Conservation (phyloP, 2,797 vertebrate genomes). For the Coccyzus lansbergi region DNA sequence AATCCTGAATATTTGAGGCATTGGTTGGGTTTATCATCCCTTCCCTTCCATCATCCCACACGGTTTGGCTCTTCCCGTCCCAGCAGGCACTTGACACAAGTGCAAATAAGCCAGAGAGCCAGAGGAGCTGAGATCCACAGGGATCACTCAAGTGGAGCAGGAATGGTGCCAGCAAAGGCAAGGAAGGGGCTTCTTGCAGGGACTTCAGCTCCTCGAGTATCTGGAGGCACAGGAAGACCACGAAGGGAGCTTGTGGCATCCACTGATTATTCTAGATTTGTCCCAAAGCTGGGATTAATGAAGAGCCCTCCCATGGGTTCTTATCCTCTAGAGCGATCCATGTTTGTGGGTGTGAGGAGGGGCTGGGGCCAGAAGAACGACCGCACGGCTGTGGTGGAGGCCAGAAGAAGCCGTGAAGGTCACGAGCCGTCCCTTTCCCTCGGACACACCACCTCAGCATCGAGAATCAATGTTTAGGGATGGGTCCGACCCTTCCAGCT, state of each 20-base stretch:
- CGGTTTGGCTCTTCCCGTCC: background rate
- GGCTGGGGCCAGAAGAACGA: background rate
- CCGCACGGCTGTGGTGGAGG: background rate
- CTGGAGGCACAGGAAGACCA: background rate
- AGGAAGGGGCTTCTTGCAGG: background rate
- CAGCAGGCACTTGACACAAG: background rate
- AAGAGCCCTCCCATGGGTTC: background rate
- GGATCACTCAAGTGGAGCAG: background rate
- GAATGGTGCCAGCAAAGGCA: background rate
- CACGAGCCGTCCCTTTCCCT: background rate
- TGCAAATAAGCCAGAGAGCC: background rate
- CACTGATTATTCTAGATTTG: background rate
- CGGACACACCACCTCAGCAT: too few species aligned
- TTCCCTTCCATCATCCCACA: background rate
- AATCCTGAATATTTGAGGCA: conserved; percentile 39
- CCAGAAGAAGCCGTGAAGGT: background rate
- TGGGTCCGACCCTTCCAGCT: background rate
- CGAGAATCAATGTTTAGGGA: background rate
- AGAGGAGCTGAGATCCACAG: background rate
- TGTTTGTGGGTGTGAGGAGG: background rate
- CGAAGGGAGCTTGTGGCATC: background rate
- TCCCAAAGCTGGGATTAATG: background rate
- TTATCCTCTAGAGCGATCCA: background rate
- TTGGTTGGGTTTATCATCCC: background rate
- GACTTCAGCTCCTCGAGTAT: background rate